Base-by-base conservation (phyloP, 2,113 vertebrate genomes). In the Pygoscelis adeliae region DNA sequence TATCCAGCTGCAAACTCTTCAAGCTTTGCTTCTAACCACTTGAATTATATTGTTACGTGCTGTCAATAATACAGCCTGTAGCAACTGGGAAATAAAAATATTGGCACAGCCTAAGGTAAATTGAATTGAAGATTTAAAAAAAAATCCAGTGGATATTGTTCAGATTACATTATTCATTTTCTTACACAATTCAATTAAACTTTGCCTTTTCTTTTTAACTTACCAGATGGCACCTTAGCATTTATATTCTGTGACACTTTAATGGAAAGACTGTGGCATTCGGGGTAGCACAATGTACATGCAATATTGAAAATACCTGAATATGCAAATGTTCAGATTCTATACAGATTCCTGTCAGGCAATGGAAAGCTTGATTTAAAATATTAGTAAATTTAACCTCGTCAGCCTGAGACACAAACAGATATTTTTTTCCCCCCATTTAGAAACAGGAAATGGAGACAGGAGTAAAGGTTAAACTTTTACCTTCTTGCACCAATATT, bases 1-100 rank as follows among this genome's bases (percentile, higher is more conserved):
- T 87, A 87, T 27, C 80, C 88, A 96, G 95, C 80, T 96, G 96
- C 90, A 95, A 95, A 89, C 71, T 89, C 96, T 81, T 84, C 77
- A 59, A 87, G 89, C 61, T 87, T 81, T 96, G 76, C 59, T 66
- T 86, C 67, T 67, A 90, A 63, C 42, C 63, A 82, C 92, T 86
- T 84, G 49, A 87, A 92, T 87, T 73, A 44, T 32, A 89, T 67
- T 81, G 83, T 93, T 94, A 82, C 13, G 30, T 89, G 76, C 86
- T 95, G 81, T 89, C 96, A 87, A 76, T 95, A 95, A 88, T 27
- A 83, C 0, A 92, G 69, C 61, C 76, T 84, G 50, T 15, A 97
- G 87, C 90, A 96, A 95, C 86, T 59, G 80, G 85, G 90, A 93
- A 90, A 95, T 50, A 67, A 94, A 92, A 92, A 84, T 85, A 86